A percentile compares a stretch with the other conserved stretches of the same genome.
These are phyloP conservation scores for Eupeodes latifasciatus DNA, from an alignment of 2,888 invertebrate genomes.

Conservation along the genomic window DNA sequence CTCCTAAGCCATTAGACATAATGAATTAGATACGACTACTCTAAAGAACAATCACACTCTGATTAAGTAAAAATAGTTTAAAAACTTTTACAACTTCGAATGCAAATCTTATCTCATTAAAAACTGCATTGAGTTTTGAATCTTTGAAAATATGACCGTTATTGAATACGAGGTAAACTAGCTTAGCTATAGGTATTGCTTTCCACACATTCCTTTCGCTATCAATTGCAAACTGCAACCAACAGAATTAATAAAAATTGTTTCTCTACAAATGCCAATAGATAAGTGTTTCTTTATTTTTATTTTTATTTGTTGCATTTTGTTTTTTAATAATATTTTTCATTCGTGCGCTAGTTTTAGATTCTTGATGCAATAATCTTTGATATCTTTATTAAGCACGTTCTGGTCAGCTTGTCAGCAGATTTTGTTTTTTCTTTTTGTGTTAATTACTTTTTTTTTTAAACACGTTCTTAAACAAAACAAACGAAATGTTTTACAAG, in stretches of 20 bases:
- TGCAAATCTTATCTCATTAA: slow-evolving; percentile 13
- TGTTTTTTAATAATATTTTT: not conserved
- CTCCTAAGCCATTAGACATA: slow-evolving; percentile 23
- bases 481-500: not conserved
- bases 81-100: not conserved
- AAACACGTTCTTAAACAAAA: not conserved
- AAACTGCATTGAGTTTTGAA: slow-evolving; percentile 5
- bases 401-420: not conserved
- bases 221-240: not conserved
- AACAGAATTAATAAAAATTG: not conserved
- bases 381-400: slow-evolving; percentile 12
- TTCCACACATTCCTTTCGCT: slow-evolving; percentile 18
- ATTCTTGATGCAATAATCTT: not conserved
- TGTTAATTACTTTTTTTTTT: not conserved
- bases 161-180: slow-evolving; percentile 3
- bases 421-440: not conserved
- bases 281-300: slow-evolving; percentile 10
- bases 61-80: not conserved
- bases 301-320: not conserved
- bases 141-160: not conserved
- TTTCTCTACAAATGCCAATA: not conserved
- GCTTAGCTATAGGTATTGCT: not conserved
- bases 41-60: not conserved
- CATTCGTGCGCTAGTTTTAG: not conserved
- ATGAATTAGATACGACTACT: not conserved